Conservation (phyloP, 1,140 invertebrate genomes). For the honey bee (Apis mellifera) region DNA sequence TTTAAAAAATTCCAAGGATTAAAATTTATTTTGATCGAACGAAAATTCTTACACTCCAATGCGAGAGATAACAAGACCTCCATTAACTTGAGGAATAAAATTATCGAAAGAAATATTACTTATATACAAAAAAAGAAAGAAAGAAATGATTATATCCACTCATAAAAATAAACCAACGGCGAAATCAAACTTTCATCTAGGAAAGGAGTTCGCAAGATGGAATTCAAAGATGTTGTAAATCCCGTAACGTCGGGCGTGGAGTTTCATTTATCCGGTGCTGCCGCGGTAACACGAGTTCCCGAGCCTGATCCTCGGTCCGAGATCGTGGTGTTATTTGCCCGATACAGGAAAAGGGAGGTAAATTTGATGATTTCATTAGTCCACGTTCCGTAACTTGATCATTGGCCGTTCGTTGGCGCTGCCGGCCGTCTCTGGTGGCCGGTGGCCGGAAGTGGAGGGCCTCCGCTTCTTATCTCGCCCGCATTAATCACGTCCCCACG, state of each 20-base stretch:
- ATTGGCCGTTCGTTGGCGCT: conserved; percentile 45
- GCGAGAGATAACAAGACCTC: too few species aligned
- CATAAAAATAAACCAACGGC: not conserved
- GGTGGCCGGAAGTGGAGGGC: conserved; percentile 43
- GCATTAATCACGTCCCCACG: conserved; percentile 61
- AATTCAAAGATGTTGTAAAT: not conserved
- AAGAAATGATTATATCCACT: too few species aligned
- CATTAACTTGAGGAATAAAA: too few species aligned
- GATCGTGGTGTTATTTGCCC: conserved; percentile 38
- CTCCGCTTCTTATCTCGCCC: conserved; percentile 53
- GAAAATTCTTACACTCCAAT: too few species aligned
- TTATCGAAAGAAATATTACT: too few species aligned
- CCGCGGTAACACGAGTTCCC: conserved; percentile 32
- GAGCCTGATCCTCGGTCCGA: conserved; percentile 8
- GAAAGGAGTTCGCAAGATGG: too few species aligned
- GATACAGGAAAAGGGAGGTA: conserved; percentile 36
- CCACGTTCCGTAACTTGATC: conserved; percentile 59
- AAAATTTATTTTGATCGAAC: too few species aligned
- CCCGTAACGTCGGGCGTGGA: not conserved
- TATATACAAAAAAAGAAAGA: too few species aligned
- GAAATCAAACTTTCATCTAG: not conserved
- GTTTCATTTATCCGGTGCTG: conserved; percentile 34
- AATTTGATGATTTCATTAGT: conserved; percentile 65
- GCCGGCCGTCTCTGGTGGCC: not conserved
- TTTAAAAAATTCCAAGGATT: too few species aligned